Base-by-base conservation (phyloP, 2,113 vertebrate genomes). In the Lophius piscatorius region DNA sequence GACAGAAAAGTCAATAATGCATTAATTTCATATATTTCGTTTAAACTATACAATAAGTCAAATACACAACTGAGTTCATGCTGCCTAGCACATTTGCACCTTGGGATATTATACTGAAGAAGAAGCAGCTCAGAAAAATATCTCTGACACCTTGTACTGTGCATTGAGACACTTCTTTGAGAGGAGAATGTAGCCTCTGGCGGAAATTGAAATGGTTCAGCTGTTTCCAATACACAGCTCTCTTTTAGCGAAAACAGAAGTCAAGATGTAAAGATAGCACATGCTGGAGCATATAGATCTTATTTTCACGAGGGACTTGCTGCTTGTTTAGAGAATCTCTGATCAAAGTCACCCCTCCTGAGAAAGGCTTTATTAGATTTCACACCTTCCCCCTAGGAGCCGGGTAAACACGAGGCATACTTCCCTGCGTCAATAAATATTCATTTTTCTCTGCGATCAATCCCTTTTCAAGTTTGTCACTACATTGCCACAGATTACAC, bases 291-390 rank as follows among this genome's bases (percentile, higher is more conserved):
- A 80, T 82, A 82, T 88, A 76, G 90, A 85, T 82, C 85, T 50
- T 17, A 62, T 89, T 76, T 71, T 84, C 88, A 77, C 86, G 47
- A 84, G 89, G 87, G 89, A 89, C 83, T 70, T 47, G 81, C 79
- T 73, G 81, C 83, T 89, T 90, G 89, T 90, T 90, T 90, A 81
- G 87, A 90, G 87, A 86, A 84, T 83, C 82, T 57, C 70, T 81
- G 89, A 91, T 92, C 90, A 91, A 91, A 92, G 91, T 73, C 71
- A 13, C 73, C 77, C 86, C 83, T 83, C 84, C 81, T 84, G 85
- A 84, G 89, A 85, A 85, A 46, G 72, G 67, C 85, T 90, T 90
- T 90, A 91, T 92, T 92, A 91, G 89, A 92, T 91, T 92, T 90
- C 90, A 87, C 87, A 89, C 87, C 81, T 80, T 83, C 82, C 70